These are phyloP conservation scores for Drosophila tripunctata DNA, from an alignment of 2,888 invertebrate species.

Conservation along the genomic window DNA sequence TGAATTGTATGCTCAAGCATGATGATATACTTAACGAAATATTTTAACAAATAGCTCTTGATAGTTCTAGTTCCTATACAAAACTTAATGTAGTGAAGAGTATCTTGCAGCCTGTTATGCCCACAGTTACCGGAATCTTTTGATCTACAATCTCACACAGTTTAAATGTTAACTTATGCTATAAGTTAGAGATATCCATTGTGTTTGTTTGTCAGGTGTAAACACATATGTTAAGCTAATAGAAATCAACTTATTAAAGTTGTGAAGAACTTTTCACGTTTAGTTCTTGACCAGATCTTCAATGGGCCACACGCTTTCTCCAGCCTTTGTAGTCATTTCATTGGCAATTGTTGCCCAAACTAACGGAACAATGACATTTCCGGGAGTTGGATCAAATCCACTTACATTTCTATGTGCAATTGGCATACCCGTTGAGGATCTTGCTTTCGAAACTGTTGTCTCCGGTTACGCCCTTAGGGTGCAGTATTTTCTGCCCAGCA, in stretches of 20 bases:
- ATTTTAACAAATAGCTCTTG: too few species aligned
- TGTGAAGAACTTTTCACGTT: not conserved
- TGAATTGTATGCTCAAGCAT: too few species aligned
- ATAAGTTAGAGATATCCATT: not conserved
- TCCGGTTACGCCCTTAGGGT: slow-evolving; percentile 78
- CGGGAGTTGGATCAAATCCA: slow-evolving; percentile 59
- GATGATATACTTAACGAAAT: too few species aligned
- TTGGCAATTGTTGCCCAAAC: not conserved
- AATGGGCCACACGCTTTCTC: not conserved
- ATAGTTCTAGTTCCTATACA: too few species aligned
- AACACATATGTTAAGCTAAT: slow-evolving; percentile 13
- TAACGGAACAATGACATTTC: slow-evolving; percentile 47
- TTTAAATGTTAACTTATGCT: not conserved
- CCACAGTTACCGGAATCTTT: not conserved
- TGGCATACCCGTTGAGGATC: slow-evolving; percentile 78
- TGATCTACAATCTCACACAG: not conserved
- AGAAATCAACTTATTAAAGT: not conserved
- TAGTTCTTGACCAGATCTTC: slow-evolving; percentile 17
- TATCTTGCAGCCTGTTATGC: not conserved
- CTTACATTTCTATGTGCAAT: slow-evolving; percentile 79
- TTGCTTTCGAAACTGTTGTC: slow-evolving; percentile 73
- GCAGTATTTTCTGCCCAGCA: slow-evolving; percentile 76
- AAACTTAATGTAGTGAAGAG: not conserved
- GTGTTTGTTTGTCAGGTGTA: slow-evolving; percentile 9
- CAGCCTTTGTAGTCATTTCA: not conserved